phyloP scores from a whole-genome alignment of 2,113 vertebrate species.

The Xenus cinereus region DNA sequence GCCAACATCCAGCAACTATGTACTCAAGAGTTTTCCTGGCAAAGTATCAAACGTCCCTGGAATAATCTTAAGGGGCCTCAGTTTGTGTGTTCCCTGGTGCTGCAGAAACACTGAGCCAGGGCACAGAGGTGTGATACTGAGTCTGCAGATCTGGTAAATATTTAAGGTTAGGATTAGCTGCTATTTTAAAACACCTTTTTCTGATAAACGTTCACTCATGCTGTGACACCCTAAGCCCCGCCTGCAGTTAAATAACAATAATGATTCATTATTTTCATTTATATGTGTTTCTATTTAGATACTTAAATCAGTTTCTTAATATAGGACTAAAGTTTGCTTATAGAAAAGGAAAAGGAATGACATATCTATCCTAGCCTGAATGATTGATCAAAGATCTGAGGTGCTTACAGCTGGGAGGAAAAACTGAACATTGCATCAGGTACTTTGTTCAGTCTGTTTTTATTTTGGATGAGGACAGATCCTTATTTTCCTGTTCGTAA shows the following conservation, averaged over 20 bases:
- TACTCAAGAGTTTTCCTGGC: conserved; percentile 44
- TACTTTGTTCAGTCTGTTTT: neutral
- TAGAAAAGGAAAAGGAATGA: neutral
- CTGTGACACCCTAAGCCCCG: neutral
- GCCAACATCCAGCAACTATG: conserved; percentile 20
- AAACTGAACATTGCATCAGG: neutral
- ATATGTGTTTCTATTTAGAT: neutral
- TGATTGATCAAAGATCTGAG: neutral
- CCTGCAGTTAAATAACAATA: neutral
- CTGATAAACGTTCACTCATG: neutral
- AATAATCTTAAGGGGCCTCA: conserved; percentile 20
- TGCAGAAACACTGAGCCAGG: neutral
- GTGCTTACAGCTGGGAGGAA: neutral
- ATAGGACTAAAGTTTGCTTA: neutral
- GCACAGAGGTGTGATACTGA: neutral
- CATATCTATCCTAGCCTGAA: neutral
- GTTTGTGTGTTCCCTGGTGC: neutral
- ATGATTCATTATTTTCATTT: neutral
- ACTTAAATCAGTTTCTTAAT: neutral
- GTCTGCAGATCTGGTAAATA: neutral
- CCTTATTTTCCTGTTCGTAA: neutral
- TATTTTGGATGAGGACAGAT: neutral
- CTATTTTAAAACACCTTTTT: neutral
- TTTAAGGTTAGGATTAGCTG: neutral
- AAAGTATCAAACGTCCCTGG: neutral